Base-by-base conservation (phyloP, 2,888 invertebrate species). In the Heteromurus nitidus region DNA sequence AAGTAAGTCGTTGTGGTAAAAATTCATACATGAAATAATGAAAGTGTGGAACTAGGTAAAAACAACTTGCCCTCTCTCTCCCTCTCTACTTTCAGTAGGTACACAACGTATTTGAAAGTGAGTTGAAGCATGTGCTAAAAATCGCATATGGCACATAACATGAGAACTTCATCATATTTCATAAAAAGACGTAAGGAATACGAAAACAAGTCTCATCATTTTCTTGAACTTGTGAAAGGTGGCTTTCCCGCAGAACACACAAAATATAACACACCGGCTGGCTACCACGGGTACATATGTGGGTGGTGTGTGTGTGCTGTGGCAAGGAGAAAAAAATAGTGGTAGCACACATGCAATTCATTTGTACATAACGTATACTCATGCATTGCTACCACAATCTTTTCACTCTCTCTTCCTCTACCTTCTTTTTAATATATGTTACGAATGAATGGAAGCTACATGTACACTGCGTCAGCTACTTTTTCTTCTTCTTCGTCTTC, bases 221-320 rank as follows among this genome's bases (percentile, higher is more conserved):
- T 65, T 42, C 44, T 42, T 65, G 65, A 65, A 65, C 65, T 44
- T 65, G 65, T 42, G 65, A 42, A 60, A 65, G 42, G 65, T 65
- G 65, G 65, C 42, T 65, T 44, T 65, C 44, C 65, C 42, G 44
- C 65, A 65, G 20, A 62, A 11, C 30, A 62, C 30, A n/a, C 30
- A 62, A 62, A 20, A n/a, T n/a, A n/a, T n/a, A n/a, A n/a, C n/a
- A 42, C 9, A 22, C 64, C 44, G 65, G 65, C 44, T 36, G 64
- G 36, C 44, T 22, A n/a, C n/a, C n/a, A n/a, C n/a, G n/a, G n/a
- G n/a, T n/a, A n/a, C n/a, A n/a, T n/a, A n/a, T n/a, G n/a, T n/a
- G n/a, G n/a, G 9, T 22, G 42, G 42, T 22, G 2, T 64, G n/a
- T 53, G 20, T 53, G 53, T n/a, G n/a, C n/a, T n/a, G 31, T 13